A percentile compares a stretch with the other conserved stretches of the same genome.
Conservation (phyloP, 2,113 vertebrate species). For the Podarcis raffonei region DNA sequence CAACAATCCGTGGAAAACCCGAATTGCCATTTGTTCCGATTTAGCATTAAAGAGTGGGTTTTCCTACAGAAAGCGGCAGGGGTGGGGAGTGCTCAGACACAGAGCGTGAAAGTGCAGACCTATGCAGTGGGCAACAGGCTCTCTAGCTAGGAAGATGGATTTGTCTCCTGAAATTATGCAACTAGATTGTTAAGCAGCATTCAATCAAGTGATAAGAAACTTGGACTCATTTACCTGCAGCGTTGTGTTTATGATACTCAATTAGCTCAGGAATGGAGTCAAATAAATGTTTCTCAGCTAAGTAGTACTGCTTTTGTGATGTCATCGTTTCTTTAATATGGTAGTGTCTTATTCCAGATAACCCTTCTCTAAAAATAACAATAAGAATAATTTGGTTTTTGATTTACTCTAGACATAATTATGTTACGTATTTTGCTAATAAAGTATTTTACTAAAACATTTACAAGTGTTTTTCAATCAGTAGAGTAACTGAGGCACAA, state of each 20-base stretch:
- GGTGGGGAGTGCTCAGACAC: too few relatives aligned
- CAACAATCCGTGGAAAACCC: too few relatives aligned
- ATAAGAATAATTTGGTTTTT: not conserved
- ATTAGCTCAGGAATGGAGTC: constrained; percentile 89
- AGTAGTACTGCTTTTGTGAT: constrained; percentile 81
- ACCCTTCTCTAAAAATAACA: constrained; percentile 75
- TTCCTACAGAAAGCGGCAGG: too few relatives aligned
- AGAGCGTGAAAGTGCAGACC: too few relatives aligned
- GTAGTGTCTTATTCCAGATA: constrained; percentile 84
- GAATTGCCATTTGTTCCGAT: too few relatives aligned
- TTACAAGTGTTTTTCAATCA: not conserved
- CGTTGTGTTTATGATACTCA: constrained; percentile 95
- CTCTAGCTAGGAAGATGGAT: not conserved
- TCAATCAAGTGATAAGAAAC: constrained; percentile 1
- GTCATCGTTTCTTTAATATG: constrained; percentile 86
- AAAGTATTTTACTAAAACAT: not conserved
- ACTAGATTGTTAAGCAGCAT: not conserved
- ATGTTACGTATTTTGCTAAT: not conserved
- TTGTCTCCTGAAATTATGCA: not conserved
- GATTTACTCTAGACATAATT: not conserved
- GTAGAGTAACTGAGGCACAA: not conserved
- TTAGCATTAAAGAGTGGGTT: too few relatives aligned
- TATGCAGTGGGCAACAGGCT: not conserved
- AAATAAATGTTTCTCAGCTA: constrained; percentile 92
- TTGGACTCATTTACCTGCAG: constrained; percentile 81